Percentiles rank a stretch among this genome's conserved stretches.
Evolutionary conservation across 2,797 vertebrate genomes (phyloP).

Genomic region (Enteromius trimaculatus): DNA sequence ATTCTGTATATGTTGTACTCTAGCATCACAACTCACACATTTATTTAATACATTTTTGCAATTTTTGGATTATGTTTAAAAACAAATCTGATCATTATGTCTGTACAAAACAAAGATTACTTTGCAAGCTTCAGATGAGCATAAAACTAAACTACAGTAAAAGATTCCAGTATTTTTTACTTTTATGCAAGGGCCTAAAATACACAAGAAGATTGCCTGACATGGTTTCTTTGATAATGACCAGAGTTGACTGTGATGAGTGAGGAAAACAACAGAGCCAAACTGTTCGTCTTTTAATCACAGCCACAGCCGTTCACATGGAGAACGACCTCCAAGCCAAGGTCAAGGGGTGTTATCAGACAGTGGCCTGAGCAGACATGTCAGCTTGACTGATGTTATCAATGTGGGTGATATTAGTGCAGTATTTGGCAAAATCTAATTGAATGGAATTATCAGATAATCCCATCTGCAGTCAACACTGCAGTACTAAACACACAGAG

Average conservation of each 20-base stretch:
- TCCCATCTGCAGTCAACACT: constrained; percentile 43
- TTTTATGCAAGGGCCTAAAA: neutral
- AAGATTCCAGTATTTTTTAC: neutral
- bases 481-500: constrained; percentile 35
- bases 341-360: constrained; percentile 68
- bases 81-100: too few relatives aligned
- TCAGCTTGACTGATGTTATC: constrained; percentile 52
- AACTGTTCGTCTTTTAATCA: constrained; percentile 82
- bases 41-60: neutral
- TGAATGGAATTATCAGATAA: constrained; percentile 55
- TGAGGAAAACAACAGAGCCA: constrained; percentile 71
- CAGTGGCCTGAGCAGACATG: constrained; percentile 45
- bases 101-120: neutral
- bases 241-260: neutral
- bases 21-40: neutral
- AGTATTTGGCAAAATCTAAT: constrained; percentile 53
- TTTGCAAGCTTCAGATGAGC: neutral
- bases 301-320: constrained; percentile 71
- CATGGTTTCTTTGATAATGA: neutral
- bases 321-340: constrained; percentile 67
- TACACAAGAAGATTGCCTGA: neutral
- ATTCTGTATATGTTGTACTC: neutral
- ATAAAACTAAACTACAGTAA: neutral
- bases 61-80: neutral
- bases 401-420: constrained; percentile 47